Percentiles rank a stretch among this genome's conserved stretches.
Evolutionary conservation across 37 sponge, comb jelly and placozoan species (phyloP).

Genomic region (Axinella damicornis): DNA sequence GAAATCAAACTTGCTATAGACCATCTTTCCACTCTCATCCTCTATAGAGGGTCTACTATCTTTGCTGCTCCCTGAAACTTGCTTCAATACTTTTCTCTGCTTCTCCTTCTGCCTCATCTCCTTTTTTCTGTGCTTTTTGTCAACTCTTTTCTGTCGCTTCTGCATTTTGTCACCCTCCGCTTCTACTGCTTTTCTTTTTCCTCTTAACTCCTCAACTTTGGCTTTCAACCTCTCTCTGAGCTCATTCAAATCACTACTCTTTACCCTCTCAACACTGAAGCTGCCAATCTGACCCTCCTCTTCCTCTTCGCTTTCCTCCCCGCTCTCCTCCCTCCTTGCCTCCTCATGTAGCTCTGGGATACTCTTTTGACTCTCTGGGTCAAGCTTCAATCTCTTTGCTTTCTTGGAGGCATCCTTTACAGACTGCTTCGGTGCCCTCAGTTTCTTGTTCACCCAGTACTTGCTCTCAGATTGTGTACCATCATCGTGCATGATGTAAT

Average conservation of each 20-base stretch:
- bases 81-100: slow-evolving; percentile 18
- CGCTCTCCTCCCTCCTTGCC: not conserved
- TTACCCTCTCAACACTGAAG: slow-evolving; percentile 52
- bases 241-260: slow-evolving; percentile 53
- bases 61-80: not conserved
- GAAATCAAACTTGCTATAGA: slow-evolving; percentile 87
- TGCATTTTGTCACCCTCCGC: not conserved
- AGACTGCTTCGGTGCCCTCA: slow-evolving; percentile 39
- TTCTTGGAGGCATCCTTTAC: slow-evolving; percentile 69
- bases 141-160: slow-evolving; percentile 41
- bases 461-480: slow-evolving; percentile 26
- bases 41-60: slow-evolving; percentile 33
- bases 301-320: not conserved
- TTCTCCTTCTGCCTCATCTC: not conserved
- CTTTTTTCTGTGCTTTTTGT: slow-evolving; percentile 3
- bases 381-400: slow-evolving; percentile 67
- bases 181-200: slow-evolving; percentile 1
- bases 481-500: slow-evolving; percentile 35
- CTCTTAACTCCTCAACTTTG: slow-evolving; percentile 37
- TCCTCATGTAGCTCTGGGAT: slow-evolving; percentile 51
- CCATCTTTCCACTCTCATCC: slow-evolving; percentile 56
- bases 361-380: slow-evolving; percentile 48
- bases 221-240: slow-evolving; percentile 50
- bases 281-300: not conserved
- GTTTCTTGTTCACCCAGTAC: slow-evolving; percentile 58